Percentiles rank a stretch among this genome's conserved stretches.
Conservation (phyloP, 2,797 vertebrate species). For the Bufotes viridis region DNA sequence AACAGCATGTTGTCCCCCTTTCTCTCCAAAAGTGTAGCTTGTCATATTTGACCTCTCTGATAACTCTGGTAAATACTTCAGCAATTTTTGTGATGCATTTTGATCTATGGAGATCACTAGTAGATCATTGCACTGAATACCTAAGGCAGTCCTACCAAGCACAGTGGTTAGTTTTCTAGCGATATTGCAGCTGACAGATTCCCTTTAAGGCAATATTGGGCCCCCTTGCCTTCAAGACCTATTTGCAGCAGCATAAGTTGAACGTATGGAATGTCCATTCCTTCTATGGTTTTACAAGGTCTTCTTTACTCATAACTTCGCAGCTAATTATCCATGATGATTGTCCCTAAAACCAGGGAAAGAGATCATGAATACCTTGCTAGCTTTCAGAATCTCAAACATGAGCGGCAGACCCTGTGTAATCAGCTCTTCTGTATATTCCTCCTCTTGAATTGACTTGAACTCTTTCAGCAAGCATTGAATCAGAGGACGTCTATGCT, state of each 20-base stretch:
- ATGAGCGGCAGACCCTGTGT: constrained; percentile 93
- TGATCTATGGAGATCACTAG: too few relatives aligned
- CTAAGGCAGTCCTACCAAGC: too few relatives aligned
- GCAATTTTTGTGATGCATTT: too few relatives aligned
- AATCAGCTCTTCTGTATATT: constrained; percentile 93
- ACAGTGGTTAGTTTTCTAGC: too few relatives aligned
- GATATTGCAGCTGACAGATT: too few relatives aligned
- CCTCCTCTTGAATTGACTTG: constrained; percentile 94
- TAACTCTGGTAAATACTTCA: too few relatives aligned
- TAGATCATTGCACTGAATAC: too few relatives aligned
- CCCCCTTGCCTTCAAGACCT: too few relatives aligned
- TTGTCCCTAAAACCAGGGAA: not conserved
- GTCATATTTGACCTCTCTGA: too few relatives aligned
- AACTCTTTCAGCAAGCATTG: constrained; percentile 96
- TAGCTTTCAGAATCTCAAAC: constrained; percentile 95
- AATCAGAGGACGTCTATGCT: constrained; percentile 92
- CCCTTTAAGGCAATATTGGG: too few relatives aligned
- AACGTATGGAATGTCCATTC: not conserved
- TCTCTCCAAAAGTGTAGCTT: too few relatives aligned
- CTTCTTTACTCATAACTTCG: not conserved
- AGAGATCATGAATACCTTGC: constrained; percentile 82
- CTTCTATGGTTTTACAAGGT: not conserved
- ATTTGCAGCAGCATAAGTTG: not conserved
- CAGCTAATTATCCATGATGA: not conserved
- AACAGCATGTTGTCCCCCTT: too few relatives aligned